Evolutionary conservation across 2,113 vertebrate species (phyloP), one percentile per base, ranked within the genome.

Genomic region (Tenebrosternarchus preto): DNA sequence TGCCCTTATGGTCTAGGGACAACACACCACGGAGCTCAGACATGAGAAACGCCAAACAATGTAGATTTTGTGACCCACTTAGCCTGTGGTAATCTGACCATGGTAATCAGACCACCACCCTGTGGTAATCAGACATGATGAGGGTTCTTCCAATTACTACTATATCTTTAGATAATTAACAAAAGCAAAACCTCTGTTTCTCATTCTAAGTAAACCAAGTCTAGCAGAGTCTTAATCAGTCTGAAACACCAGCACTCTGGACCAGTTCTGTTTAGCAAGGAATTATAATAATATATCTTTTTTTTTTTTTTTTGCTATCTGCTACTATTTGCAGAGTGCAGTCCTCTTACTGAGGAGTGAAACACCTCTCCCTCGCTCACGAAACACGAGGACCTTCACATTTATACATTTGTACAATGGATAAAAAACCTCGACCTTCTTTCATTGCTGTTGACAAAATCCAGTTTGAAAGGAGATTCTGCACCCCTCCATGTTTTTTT

Each of bases 21-120:
- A 73, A 43, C 66, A 70, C 50, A 69, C 19, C 17, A 22, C 5
- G 22, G 31, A 53, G 33, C 22, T 70, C 82, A 89, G 89, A 91
- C 89, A 89, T 90, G 82, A 82, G 84, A 31, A 83, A 84, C 59
- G 1, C 76, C 81, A 88, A 76, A 89, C 87, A 87, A 85, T 86
- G 76, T 82, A 64, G 66, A 83, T 46, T 69, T 46, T 17, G 56
- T 20, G 31, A 80, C 83, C 82, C 76, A 24, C 68, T 64, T 84
- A 68, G 15, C 15, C 31, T 5, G 19, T 19, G 17, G n/a, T 68
- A 39, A 36, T 64, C 5, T 20, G 43, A 60, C 57, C n/a, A n/a
- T n/a, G n/a, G n/a, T n/a, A n/a, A n/a, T n/a, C 75, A 73, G 69
- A 77, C 31, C 75, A 68, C 20, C 12, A 68, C n/a, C 15, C 31